phyloP scores from a whole-genome alignment of 2,113 vertebrate species.

The Seriola aureovittata region DNA sequence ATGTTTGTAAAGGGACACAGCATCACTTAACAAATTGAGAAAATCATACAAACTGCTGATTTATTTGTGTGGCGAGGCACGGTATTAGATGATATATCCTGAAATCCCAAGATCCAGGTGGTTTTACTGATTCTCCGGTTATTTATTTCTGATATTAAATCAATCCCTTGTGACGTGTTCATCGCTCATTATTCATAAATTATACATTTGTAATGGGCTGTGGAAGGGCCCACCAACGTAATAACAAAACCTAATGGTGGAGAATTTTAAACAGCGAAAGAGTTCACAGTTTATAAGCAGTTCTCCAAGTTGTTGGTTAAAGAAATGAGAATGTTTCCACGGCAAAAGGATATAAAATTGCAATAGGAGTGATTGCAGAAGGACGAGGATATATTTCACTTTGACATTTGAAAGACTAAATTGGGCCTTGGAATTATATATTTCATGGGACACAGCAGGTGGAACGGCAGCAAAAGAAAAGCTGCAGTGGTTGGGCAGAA shows the following conservation, averaged over 20 bases:
- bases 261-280: not conserved
- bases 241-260: not conserved
- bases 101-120: not conserved
- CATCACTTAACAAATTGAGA: too few relatives aligned
- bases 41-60: not conserved
- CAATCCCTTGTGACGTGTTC: not conserved
- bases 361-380: not conserved
- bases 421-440: constrained; percentile 29
- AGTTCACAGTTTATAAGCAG: not conserved
- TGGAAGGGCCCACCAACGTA: not conserved
- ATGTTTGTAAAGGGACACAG: not conserved
- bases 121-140: not conserved
- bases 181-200: not conserved
- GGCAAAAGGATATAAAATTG: not conserved
- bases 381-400: constrained; percentile 2
- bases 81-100: not conserved
- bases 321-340: not conserved
- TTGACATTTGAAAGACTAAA: constrained; percentile 38
- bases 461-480: constrained; percentile 20
- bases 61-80: not conserved
- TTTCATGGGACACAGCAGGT: constrained; percentile 34
- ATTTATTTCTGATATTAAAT: not conserved
- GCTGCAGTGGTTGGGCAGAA: not conserved
- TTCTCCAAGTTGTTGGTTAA: not conserved
- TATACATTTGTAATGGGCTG: not conserved